Evolutionary conservation across 2,888 invertebrate genomes (phyloP), one percentile per base, ranked within the genome.

Genomic region (Ennomos erosarius): DNA sequence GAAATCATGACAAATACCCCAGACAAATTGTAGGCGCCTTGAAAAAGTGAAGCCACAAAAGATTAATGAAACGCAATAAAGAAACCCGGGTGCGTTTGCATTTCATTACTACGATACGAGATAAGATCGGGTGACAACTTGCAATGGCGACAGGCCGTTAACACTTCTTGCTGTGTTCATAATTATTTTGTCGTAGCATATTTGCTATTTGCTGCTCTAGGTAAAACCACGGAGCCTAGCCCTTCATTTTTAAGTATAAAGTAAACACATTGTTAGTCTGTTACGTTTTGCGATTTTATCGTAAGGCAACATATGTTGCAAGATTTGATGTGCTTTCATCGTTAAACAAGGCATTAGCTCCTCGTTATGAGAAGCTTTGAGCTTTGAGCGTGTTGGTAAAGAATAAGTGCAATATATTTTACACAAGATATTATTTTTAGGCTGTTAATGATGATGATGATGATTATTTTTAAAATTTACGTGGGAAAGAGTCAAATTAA

Each of bases 31-130:
- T 79, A 56, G 70, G 76, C 78, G 78, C 81, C 79, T 74, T 79
- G 84, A 85, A 87, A 85, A 87, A 87, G 84, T 78, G 81, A 81
- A 83, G 78, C 81, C 75, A 74, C 78, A 73, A 74, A 82, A 87
- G 87, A 88, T 84, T 85, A 87, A 88, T 85, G 85, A 78, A 78
- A 74, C 69, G 73, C 79, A 75, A 75, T 81, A 74, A 81, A 78
- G 80, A 80, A 78, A 71, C 74, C 70, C 69, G 73, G 69, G 73
- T 79, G 74, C 81, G 84, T 85, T 86, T 86, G 82, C 86, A 84
- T 84, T 86, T 86, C 85, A 86, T 87, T 85, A 85, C 75, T 59
- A 68, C 38, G 64, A 59, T 53, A 65, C 58, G 69, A 67, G 70
- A 68, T 52, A 47, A 49, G 50, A 63, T 61, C 58, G 51, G 49